Base-by-base conservation (phyloP, 2,888 invertebrate species). In the Timema cristinae region DNA sequence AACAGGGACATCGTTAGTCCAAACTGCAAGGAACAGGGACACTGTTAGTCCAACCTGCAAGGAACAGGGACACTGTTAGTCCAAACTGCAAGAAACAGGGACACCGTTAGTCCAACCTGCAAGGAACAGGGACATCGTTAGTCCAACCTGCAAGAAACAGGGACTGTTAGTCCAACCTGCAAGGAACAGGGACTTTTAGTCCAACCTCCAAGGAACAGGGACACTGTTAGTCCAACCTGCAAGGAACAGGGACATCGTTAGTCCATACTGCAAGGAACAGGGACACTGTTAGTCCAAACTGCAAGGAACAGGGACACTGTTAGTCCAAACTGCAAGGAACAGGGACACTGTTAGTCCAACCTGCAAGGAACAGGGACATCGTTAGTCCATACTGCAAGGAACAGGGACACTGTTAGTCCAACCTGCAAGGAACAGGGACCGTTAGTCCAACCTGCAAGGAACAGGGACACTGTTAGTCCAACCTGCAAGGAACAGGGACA, bases 401-500 rank as follows among this genome's bases (percentile, higher is more conserved):
- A 8, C 63, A 32, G 32, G 51, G 15, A 68, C 13, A 5, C 70
- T 63, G 13, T 52, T 67, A 47, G 72, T 63, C 73, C 73, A 74
- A 8, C 73, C 73, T 74, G 50, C 11, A 72, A 51, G 48, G 32
- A 32, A 74, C 84, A 84, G 52, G 78, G 49, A 10, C 50, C 61
- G 49, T 8, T 69, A 49, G 9, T 66, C 68, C 15, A 63, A 51
- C n/a, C 54, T 56, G 11, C 68, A 69, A 15, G 70, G 10, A 4
- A 11, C 63, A 32, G 32, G 51, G 15, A 68, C 13, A 5, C 70
- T 63, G 13, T 52, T 67, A 47, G 72, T 63, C 73, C 73, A 74
- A 8, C 73, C 73, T 74, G 56, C 11, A 72, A 51, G 48, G 32
- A 32, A 74, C 84, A 84, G 0, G 84, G 81, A 73, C n/a, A n/a